Evolutionary conservation across 1,140 invertebrate genomes (phyloP), one percentile per base, ranked within the genome.

Genomic region (Melitaea cinxia): DNA sequence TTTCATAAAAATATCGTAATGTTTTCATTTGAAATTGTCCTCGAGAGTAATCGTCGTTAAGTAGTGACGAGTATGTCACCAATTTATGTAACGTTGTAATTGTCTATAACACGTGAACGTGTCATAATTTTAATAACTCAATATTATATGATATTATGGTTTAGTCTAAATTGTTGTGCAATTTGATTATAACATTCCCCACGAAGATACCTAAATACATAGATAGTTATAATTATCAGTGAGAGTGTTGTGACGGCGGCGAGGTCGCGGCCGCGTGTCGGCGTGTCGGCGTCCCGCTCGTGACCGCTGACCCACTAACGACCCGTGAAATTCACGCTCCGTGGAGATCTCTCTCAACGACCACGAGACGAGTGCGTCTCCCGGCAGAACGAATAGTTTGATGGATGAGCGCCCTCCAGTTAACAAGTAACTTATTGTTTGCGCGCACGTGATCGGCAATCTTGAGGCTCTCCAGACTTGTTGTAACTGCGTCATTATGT

Each of bases 301-400:
- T 45, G 19, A 47, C 42, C 19, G 10, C 42, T 47, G 42, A 47
- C 42, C 42, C 42, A n/a, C 42, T 47, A 47, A 47, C 42, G 42
- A 47, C 42, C 42, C 42, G 42, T 47, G 42, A 47, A 47, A 47
- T 47, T 47, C 42, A 47, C 42, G 42, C 19, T 47, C 19, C 19
- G 42, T 47, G 42, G 42, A 21, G 23, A 17, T 17, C 42, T 47
- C 42, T 47, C 42, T 12, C 23, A 17, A 47, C 17, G 19, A 45
- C 39, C 17, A 45, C 42, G 4, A 14, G 10, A 19, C 19, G 21
- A 42, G 37, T n/a, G n/a, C 19, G 23, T 47, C 42, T 19, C 39
- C 17, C 17, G 15, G 39, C 19, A 12, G 39, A 37, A 14, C 17
- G 39, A 45, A 19, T 45, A 19, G 39, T 47, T 47, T 47, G 42